Percentiles rank a stretch among this genome's conserved stretches.
Evolutionary conservation across 2,113 vertebrate genomes (phyloP).

Genomic region (Sarotherodon lohbergeri): DNA sequence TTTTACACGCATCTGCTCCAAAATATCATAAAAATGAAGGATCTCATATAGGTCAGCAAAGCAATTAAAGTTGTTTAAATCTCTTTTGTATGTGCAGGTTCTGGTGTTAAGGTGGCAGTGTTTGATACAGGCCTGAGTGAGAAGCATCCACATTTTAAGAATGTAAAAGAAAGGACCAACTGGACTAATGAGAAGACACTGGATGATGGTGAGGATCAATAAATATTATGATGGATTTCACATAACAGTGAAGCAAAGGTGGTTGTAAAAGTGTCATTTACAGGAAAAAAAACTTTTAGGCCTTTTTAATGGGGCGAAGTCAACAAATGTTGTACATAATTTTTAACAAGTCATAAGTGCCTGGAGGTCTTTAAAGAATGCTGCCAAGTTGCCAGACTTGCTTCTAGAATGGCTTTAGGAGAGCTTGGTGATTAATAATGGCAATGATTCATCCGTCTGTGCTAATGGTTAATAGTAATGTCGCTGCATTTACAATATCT

Average conservation of each 20-base stretch:
- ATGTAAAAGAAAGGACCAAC: conserved; percentile 97
- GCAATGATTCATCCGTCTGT: neutral
- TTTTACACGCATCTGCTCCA: neutral
- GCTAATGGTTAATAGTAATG: neutral
- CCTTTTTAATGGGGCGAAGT: neutral
- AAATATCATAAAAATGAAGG: neutral
- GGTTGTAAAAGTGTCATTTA: neutral
- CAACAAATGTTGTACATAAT: neutral
- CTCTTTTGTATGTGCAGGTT: conserved; percentile 66
- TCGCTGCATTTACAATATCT: neutral
- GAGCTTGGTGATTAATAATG: neutral
- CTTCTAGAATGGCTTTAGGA: neutral
- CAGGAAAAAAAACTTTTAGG: neutral
- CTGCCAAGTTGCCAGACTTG: neutral
- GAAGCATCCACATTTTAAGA: conserved; percentile 98
- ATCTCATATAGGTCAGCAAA: neutral
- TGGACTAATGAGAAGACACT: conserved; percentile 99
- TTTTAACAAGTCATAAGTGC: neutral
- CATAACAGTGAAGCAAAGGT: neutral
- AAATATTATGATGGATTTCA: neutral
- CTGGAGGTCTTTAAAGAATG: neutral
- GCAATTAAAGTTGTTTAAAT: neutral
- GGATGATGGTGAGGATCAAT: conserved; percentile 82
- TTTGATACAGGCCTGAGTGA: conserved; percentile 98
- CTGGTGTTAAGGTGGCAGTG: conserved; percentile 92